These are phyloP conservation scores for Trematomus bernacchii DNA, from an alignment of 2,797 vertebrate species.

Conservation along the genomic window DNA sequence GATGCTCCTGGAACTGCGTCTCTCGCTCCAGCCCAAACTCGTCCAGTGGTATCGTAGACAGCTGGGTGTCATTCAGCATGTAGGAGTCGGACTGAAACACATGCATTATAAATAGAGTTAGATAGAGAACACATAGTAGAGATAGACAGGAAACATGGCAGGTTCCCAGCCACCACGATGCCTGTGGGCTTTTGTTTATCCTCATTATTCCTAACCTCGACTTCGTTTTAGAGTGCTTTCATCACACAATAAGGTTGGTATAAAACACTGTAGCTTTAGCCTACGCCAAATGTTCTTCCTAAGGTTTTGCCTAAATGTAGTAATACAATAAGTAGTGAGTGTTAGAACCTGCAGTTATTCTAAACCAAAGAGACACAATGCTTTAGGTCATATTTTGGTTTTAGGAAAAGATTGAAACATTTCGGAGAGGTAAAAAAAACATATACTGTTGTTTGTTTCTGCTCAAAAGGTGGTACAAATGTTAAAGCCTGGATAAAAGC, in stretches of 20 bases:
- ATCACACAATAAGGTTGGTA: background rate
- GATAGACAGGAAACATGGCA: background rate
- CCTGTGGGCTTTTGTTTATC: background rate
- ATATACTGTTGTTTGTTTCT: background rate
- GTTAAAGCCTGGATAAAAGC: background rate
- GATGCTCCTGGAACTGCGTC: constrained; percentile 74
- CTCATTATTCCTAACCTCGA: background rate
- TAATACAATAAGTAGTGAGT: background rate
- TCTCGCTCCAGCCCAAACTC: constrained; percentile 86
- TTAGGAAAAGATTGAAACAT: background rate
- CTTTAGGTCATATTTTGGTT: too few relatives aligned
- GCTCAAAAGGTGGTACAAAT: background rate
- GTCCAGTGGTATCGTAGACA: constrained; percentile 88
- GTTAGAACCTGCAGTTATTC: too few relatives aligned
- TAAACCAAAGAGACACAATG: too few relatives aligned
- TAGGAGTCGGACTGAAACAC: constrained; percentile 76
- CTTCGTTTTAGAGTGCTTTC: background rate
- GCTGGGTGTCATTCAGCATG: constrained; percentile 84
- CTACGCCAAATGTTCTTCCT: background rate
- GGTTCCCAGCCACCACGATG: background rate
- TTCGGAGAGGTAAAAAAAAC: background rate
- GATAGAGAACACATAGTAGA: background rate
- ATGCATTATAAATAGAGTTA: background rate
- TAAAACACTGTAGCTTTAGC: background rate
- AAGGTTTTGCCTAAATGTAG: background rate